Evolutionary conservation across 2,888 invertebrate species (phyloP), one percentile per base, ranked within the genome.

Genomic region (Tetragonula carbonaria): DNA sequence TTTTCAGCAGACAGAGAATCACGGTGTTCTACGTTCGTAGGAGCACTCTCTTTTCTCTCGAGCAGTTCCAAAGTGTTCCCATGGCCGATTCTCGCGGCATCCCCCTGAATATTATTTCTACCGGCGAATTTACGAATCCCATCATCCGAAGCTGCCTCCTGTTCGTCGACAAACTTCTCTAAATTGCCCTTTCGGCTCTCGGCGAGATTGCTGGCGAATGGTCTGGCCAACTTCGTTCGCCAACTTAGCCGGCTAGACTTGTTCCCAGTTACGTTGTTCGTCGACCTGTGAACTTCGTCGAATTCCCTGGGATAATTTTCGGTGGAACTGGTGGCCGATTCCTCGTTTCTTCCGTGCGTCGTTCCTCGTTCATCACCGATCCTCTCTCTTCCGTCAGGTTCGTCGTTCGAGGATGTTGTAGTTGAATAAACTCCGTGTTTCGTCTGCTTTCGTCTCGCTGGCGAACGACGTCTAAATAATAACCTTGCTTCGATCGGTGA

Each of bases 171-270:
- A 5, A 38, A 23, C 5, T 53, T 72, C 3, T 66, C 50, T 6
- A 62, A 55, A 55, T 53, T 62, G 18, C 33, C n/a, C 13, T 65
- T 76, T 11, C n/a, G 65, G 33, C 2, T 72, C 0, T 4, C 33
- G 5, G 38, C 50, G 11, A 38, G 23, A 1, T 66, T 57, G 8
- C 3, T 2, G 50, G 63, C 14, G 2, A 87, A 87, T 0, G 86
- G 86, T 8, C 87, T 85, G 2, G 79, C n/a, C 18, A 86, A 84
- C 11, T 80, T 85, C 0, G 79, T 28, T 16, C 73, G n/a, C 28
- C 38, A 51, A 2, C 21, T 59, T 13, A 68, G 28, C 21, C 57
- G 18, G 13, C 57, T 85, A 0, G 68, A 62, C 21, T 76, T 72
- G 18, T 62, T 57, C 28, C 45, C 63, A 4, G 8, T 59, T 21